A percentile compares a stretch with the other conserved stretches of the same genome.
phyloP scores from a whole-genome alignment of 2,113 vertebrate species.

The Cercopithecus mona region DNA sequence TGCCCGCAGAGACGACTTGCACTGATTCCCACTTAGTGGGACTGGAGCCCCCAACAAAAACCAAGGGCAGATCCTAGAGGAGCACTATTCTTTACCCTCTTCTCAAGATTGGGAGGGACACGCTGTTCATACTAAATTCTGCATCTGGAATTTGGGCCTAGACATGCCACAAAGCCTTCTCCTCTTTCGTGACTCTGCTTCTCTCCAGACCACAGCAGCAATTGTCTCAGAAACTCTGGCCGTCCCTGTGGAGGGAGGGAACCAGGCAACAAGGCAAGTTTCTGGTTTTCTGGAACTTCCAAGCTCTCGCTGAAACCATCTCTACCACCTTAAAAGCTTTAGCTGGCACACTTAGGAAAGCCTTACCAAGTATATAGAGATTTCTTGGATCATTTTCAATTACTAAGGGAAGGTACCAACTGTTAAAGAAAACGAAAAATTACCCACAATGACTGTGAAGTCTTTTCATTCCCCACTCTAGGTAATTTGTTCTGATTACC shows the following conservation, averaged over 20 bases:
- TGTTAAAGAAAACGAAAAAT: conserved; percentile 69
- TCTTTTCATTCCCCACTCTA: conserved; percentile 73
- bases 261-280: background rate
- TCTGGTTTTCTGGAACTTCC: background rate
- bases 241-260: background rate
- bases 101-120: background rate
- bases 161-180: background rate
- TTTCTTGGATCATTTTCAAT: conserved; percentile 67
- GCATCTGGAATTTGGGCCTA: background rate
- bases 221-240: background rate
- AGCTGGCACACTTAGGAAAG: background rate
- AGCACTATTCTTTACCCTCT: background rate
- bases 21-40: background rate
- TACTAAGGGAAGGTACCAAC: conserved; percentile 59
- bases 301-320: background rate
- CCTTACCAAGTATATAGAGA: background rate
- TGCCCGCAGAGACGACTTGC: background rate
- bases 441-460: conserved; percentile 53
- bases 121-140: background rate
- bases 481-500: conserved; percentile 80
- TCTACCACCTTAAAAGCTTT: background rate
- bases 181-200: background rate
- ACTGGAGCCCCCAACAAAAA: background rate
- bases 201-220: background rate
- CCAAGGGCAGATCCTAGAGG: background rate